phyloP scores from a whole-genome alignment of 2,797 vertebrate species.

The Xiphorhynchus erythropygius region DNA sequence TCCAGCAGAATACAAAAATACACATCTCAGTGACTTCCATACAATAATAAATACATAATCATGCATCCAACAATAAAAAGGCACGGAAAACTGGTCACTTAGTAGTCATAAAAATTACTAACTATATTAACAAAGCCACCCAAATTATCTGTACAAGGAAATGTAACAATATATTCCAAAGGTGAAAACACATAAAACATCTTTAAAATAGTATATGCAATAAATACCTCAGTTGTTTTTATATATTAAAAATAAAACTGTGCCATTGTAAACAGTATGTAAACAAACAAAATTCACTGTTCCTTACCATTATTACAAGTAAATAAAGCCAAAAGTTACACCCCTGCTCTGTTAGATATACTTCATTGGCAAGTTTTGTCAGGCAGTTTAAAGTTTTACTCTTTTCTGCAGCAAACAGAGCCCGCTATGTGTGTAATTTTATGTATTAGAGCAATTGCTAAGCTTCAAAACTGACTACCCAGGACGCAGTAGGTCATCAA shows the following conservation, averaged over 20 bases:
- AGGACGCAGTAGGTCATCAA: background rate
- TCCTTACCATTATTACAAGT: conserved; percentile 83
- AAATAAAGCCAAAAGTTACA: conserved; percentile 81
- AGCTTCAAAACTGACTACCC: conserved; percentile 59
- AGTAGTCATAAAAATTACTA: conserved; percentile 99
- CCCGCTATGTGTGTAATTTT: conserved; percentile 55
- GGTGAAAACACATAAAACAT: conserved; percentile 96
- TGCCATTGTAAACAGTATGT: conserved; percentile 99
- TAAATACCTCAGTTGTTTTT: conserved; percentile 93
- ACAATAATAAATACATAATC: conserved; percentile 97
- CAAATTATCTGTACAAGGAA: conserved; percentile 93
- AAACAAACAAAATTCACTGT: conserved; percentile 95
- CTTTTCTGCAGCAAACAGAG: conserved; percentile 83
- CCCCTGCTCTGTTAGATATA: conserved; percentile 78
- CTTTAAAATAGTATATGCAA: conserved; percentile 96
- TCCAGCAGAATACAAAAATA: conserved; percentile 99
- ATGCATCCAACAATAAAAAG: conserved; percentile 98
- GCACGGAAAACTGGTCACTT: conserved; percentile 98
- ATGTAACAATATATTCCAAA: conserved; percentile 99
- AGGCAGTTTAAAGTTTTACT: conserved; percentile 88
- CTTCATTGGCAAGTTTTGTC: conserved; percentile 79
- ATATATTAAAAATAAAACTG: conserved; percentile 92
- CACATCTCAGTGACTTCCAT: conserved; percentile 96
- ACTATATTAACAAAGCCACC: conserved; percentile 97
- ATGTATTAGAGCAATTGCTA: conserved; percentile 22